A percentile compares a stretch with the other conserved stretches of the same genome.
Conservation (phyloP, 2,797 vertebrate species). For the Streptopelia turtur region DNA sequence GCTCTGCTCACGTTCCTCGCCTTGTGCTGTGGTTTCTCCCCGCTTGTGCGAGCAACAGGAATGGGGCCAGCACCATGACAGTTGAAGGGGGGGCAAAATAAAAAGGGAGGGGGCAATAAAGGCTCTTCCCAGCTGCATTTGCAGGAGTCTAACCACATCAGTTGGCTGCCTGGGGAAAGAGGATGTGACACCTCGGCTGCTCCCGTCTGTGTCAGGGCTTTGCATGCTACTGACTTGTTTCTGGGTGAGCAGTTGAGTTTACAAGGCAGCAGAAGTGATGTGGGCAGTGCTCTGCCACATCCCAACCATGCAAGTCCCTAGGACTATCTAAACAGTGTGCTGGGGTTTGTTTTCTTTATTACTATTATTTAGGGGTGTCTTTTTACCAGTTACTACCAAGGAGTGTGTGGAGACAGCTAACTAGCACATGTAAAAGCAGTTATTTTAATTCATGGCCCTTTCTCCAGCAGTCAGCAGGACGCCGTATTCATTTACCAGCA, state of each 20-base stretch:
- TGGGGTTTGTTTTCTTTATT: neutral
- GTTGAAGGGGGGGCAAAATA: neutral
- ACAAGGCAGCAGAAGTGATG: neutral
- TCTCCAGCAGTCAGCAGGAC: conserved; percentile 58
- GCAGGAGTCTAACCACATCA: neutral
- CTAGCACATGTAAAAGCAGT: neutral
- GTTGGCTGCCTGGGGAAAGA: neutral
- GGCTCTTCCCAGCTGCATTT: neutral
- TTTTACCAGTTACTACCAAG: neutral
- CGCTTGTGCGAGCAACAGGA: neutral
- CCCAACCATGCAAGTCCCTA: neutral
- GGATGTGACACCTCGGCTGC: neutral
- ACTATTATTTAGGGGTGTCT: neutral
- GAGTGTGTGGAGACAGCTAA: conserved; percentile 2
- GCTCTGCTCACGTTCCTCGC: neutral
- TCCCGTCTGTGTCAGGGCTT: neutral
- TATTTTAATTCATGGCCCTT: conserved; percentile 54
- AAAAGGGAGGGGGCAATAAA: neutral
- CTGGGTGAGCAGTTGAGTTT: neutral
- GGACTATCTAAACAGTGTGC: neutral
- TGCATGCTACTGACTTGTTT: neutral
- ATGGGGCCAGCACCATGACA: neutral
- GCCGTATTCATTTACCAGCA: conserved; percentile 61
- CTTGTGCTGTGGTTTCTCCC: neutral
- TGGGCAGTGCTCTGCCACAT: neutral